Evolutionary conservation across 1,140 invertebrate genomes (phyloP).

Genomic region (Lucilia sericata): DNA sequence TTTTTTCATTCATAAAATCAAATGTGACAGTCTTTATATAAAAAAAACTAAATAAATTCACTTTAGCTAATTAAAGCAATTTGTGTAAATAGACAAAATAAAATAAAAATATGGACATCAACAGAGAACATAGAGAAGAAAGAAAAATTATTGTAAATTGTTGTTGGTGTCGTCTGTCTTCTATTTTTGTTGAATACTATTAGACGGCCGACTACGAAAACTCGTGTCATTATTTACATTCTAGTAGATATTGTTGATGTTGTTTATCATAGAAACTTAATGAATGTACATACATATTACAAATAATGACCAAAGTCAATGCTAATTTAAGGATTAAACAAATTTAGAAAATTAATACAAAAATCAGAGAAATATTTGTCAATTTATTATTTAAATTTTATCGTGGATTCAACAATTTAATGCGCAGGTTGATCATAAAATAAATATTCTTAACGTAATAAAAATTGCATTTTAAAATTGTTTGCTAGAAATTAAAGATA

Average conservation of each 20-base stretch:
- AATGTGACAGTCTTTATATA: background rate
- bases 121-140: background rate
- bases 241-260: background rate
- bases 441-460: no score
- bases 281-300: background rate
- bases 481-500: no score
- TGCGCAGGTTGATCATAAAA: no score
- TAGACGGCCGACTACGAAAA: background rate
- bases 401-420: no score
- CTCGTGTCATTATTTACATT: background rate
- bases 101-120: background rate
- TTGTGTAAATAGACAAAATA: background rate
- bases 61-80: background rate
- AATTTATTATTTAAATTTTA: no score
- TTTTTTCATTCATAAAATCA: slow-evolving; percentile 23
- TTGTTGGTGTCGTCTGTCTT: background rate
- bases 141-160: background rate
- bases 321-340: background rate
- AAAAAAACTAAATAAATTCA: background rate
- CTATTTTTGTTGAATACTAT: no score
- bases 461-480: no score
- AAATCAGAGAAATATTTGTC: background rate
- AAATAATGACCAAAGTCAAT: slow-evolving; percentile 20
- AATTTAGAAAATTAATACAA: background rate
- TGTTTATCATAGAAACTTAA: background rate